Evolutionary conservation across 2,113 vertebrate species (phyloP).

Genomic region (Spermophilus dauricus): DNA sequence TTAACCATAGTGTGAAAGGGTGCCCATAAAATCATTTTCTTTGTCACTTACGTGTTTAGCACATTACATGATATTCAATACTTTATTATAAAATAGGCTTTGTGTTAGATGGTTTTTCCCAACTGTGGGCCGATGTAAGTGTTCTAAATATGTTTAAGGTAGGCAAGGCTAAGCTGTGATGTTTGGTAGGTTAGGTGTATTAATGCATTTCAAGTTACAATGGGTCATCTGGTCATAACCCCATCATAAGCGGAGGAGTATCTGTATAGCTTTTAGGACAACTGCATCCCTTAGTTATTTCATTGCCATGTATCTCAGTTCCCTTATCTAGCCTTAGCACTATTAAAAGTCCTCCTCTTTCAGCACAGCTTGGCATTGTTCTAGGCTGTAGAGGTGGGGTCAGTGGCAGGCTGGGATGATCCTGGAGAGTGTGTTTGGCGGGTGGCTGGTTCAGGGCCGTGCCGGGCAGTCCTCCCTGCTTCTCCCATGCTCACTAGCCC

Average conservation of each 20-base stretch:
- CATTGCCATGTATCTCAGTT: background rate
- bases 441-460: background rate
- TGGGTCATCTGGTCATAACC: background rate
- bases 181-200: background rate
- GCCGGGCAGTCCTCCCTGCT: background rate
- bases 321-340: background rate
- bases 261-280: background rate
- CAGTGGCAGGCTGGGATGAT: background rate
- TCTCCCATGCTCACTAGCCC: background rate
- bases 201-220: background rate
- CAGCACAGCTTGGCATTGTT: slow-evolving; percentile 38
- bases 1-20: background rate
- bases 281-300: background rate
- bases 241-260: background rate
- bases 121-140: background rate
- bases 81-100: slow-evolving; percentile 3
- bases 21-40: background rate
- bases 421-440: background rate
- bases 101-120: background rate
- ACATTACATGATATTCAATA: background rate
- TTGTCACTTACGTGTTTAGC: background rate
- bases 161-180: background rate
- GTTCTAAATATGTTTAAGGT: background rate
- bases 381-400: background rate
- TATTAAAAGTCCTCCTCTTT: background rate